Evolutionary conservation across 2,888 invertebrate genomes (phyloP).

Genomic region (Mycogona germanica): DNA sequence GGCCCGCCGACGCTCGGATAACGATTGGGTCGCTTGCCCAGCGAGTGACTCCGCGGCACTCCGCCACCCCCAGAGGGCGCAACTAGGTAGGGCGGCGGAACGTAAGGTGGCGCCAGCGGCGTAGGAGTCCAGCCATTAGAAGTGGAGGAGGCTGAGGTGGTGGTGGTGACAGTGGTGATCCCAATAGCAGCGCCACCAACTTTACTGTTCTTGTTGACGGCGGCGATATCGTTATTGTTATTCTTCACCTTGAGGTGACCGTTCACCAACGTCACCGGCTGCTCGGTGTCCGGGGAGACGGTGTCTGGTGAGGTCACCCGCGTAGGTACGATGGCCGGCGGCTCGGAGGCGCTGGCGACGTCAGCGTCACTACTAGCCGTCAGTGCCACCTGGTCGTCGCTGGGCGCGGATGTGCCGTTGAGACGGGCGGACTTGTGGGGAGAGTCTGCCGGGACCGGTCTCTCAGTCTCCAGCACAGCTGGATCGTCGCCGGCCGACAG

Average conservation of each 20-base stretch:
- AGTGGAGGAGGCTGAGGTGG: background rate
- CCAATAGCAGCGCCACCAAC: background rate
- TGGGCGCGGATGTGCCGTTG: constrained; percentile 1
- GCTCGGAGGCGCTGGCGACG: no score
- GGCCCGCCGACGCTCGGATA: constrained; percentile 20
- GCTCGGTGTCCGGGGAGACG: no score
- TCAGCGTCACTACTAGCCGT: background rate
- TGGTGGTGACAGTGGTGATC: background rate
- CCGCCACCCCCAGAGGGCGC: constrained; percentile 1
- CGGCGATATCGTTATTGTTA: background rate
- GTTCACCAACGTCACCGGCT: no score
- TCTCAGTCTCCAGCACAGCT: no score
- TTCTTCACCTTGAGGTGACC: background rate
- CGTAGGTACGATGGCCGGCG: no score
- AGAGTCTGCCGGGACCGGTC: no score
- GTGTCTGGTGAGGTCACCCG: no score
- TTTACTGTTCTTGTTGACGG: background rate
- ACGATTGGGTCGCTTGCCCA: constrained; percentile 7
- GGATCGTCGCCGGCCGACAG: no score
- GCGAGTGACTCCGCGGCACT: constrained; percentile 13
- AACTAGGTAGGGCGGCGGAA: constrained; percentile 1
- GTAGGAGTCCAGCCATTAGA: constrained; percentile 9
- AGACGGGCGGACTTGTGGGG: no score
- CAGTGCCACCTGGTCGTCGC: background rate
- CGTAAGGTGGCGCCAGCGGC: background rate